Evolutionary conservation across 2,888 invertebrate species (phyloP).

Genomic region (Dynastes hyllus): DNA sequence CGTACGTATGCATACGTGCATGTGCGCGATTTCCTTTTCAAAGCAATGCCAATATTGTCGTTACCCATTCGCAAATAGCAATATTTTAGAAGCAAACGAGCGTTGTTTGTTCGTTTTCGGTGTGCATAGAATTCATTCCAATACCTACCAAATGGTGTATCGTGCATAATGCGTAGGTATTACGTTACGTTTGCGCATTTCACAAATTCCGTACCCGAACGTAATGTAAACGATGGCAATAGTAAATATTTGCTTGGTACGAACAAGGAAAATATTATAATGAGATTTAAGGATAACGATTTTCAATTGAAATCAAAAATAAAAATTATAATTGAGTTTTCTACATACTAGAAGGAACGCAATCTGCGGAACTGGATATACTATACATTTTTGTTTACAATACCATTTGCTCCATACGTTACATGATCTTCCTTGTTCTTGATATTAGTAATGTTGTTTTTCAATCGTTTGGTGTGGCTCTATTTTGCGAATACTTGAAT

Average conservation of each 20-base stretch:
- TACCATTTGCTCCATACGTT: too few species aligned
- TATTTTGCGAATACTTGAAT: too few species aligned
- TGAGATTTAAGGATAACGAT: too few species aligned
- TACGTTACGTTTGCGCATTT: neutral
- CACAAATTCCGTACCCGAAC: neutral
- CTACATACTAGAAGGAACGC: neutral
- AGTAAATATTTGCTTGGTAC: neutral
- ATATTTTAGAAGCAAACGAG: constrained; percentile 21
- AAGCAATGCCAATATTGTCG: constrained; percentile 63
- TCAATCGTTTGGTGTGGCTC: too few species aligned
- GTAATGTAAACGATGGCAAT: neutral
- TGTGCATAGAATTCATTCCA: constrained; percentile 20
- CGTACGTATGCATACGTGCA: neutral
- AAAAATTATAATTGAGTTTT: neutral
- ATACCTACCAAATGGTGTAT: constrained; percentile 17
- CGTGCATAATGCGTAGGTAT: constrained; percentile 2
- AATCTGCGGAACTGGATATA: too few species aligned
- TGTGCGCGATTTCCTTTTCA: constrained; percentile 60
- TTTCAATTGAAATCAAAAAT: too few species aligned
- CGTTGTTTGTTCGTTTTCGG: constrained; percentile 14
- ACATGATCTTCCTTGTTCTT: too few species aligned
- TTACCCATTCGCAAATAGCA: constrained; percentile 29
- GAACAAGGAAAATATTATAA: too few species aligned
- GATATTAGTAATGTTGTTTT: too few species aligned
- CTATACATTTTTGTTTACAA: too few species aligned